Conservation (phyloP, 2,113 vertebrate genomes). For the Pomatorhinus ruficollis region DNA sequence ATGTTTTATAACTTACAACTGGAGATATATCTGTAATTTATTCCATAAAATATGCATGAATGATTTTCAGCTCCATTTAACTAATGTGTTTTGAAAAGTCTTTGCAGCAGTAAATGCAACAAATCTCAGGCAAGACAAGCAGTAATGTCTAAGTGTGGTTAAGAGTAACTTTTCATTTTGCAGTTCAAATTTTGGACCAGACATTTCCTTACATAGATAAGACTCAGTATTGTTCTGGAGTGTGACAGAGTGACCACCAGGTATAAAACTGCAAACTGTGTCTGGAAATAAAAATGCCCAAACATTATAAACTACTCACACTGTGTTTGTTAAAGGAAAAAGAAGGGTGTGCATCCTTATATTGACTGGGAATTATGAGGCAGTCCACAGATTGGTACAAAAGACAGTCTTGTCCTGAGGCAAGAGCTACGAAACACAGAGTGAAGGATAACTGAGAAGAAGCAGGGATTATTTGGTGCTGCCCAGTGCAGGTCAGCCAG, state of each 20-base stretch:
- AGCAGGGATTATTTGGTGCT: not conserved
- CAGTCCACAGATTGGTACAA: not conserved
- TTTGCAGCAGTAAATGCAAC: conserved; percentile 71
- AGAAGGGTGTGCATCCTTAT: not conserved
- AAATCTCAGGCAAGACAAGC: conserved; percentile 65
- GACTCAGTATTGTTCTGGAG: conserved; percentile 7
- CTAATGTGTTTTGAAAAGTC: conserved; percentile 73
- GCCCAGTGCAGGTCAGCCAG: not conserved
- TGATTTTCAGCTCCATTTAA: conserved; percentile 77
- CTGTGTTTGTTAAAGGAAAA: conserved; percentile 12
- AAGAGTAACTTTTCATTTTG: conserved; percentile 54
- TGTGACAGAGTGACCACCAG: conserved; percentile 10
- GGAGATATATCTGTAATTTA: conserved; percentile 60
- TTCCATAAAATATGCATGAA: conserved; percentile 70
- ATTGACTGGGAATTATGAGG: not conserved
- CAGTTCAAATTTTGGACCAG: conserved; percentile 53
- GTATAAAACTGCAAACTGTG: conserved; percentile 43
- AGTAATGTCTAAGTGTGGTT: conserved; percentile 50
- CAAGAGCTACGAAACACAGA: not conserved
- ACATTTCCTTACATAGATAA: conserved; percentile 53
- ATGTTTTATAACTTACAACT: conserved; percentile 69
- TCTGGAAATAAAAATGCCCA: conserved; percentile 48
- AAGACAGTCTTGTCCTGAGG: not conserved
- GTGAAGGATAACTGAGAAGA: not conserved
- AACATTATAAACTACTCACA: conserved; percentile 46